A percentile compares a stretch with the other conserved stretches of the same genome.
Evolutionary conservation across 2,113 vertebrate species (phyloP).

Genomic region (Trematocara marginatum): DNA sequence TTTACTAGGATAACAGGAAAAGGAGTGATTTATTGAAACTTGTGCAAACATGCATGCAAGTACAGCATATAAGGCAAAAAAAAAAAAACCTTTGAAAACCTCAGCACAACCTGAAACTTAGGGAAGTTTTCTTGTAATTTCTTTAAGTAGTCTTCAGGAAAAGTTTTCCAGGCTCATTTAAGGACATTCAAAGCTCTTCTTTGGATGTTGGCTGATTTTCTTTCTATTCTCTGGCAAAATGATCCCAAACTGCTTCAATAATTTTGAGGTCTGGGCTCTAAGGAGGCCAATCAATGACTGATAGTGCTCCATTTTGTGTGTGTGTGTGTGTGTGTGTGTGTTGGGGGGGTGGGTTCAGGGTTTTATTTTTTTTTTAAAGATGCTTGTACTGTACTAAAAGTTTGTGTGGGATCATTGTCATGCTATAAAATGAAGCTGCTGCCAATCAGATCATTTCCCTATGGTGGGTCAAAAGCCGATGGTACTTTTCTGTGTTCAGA

Average conservation of each 20-base stretch:
- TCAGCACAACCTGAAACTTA: background rate
- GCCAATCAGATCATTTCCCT: too few species aligned
- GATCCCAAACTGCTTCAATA: background rate
- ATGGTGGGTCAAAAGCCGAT: background rate
- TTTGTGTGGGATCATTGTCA: too few species aligned
- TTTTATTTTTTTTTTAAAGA: background rate
- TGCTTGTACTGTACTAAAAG: background rate
- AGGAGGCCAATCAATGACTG: background rate
- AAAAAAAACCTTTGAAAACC: background rate
- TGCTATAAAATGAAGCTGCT: too few species aligned
- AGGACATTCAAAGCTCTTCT: background rate
- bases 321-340: background rate
- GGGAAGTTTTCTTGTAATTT: background rate
- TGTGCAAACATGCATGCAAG: background rate
- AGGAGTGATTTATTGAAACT: background rate
- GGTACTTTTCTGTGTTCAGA: background rate
- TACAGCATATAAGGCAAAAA: background rate
- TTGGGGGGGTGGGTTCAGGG: rapidly evolving
- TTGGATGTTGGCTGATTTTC: background rate
- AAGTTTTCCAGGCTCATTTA: background rate
- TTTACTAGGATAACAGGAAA: background rate
- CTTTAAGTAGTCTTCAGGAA: background rate
- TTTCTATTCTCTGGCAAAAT: background rate
- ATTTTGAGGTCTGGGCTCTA: background rate
- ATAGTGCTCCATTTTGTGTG: background rate